A percentile compares a stretch with the other conserved stretches of the same genome.
Conservation (phyloP, 2,797 vertebrate genomes). For the Lepus townsendii region DNA sequence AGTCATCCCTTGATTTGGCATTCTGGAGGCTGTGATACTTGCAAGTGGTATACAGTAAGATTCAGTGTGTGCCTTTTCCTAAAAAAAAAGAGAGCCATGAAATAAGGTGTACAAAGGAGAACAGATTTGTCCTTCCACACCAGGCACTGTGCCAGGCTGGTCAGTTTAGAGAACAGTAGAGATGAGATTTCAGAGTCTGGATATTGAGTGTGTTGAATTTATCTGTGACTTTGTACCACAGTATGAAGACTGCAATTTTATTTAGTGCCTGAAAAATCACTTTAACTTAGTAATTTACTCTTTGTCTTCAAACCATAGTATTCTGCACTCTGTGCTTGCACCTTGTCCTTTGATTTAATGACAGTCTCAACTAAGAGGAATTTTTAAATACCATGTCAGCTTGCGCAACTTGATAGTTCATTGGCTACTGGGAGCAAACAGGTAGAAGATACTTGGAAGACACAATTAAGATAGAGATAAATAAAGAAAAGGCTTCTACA, state of each 20-base stretch:
- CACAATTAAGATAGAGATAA: neutral
- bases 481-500: neutral
- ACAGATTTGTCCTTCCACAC: neutral
- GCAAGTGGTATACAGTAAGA: neutral
- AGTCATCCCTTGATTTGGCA: neutral
- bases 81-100: neutral
- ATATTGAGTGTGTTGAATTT: neutral
- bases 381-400: neutral
- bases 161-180: neutral
- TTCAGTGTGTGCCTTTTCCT: neutral
- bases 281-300: neutral
- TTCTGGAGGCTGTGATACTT: neutral
- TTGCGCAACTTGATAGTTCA: neutral
- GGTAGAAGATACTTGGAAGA: neutral
- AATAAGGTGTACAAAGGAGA: neutral
- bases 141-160: neutral
- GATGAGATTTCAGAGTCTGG: neutral
- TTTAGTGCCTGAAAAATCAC: neutral
- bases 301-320: neutral
- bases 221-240: neutral
- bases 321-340: neutral
- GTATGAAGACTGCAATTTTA: conserved; percentile 23
- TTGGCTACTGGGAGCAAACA: neutral
- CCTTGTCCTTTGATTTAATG: neutral
- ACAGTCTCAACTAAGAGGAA: neutral